Conservation (phyloP, 2,888 invertebrate genomes). For the Meteorus cinctellus region DNA sequence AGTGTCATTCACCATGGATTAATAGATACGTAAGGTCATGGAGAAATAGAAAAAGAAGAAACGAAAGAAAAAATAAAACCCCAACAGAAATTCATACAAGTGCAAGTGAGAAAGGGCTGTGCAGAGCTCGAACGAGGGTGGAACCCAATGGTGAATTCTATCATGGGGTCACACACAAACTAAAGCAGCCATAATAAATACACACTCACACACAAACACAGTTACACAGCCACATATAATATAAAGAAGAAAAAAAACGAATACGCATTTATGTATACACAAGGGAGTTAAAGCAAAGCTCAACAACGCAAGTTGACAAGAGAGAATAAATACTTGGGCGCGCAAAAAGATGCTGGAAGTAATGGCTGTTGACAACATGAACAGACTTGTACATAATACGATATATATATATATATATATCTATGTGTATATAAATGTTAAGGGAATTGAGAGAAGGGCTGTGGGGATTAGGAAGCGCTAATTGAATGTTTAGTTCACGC, state of each 20-base stretch:
- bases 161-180: slow-evolving; percentile 4
- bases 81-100: neutral
- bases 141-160: slow-evolving; percentile 32
- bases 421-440: neutral
- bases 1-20: slow-evolving; percentile 71
- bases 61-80: slow-evolving; percentile 32
- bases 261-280: slow-evolving; percentile 46
- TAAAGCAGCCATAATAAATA: slow-evolving; percentile 18
- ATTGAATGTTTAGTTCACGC: slow-evolving; percentile 71
- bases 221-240: no score
- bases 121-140: slow-evolving; percentile 44
- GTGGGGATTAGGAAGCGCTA: slow-evolving; percentile 71
- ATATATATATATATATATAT: neutral
- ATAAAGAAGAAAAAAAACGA: slow-evolving; percentile 45
- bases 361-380: slow-evolving; percentile 71
- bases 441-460: slow-evolving; percentile 47
- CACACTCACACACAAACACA: neutral
- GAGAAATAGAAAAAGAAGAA: slow-evolving; percentile 46
- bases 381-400: neutral
- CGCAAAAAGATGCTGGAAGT: slow-evolving; percentile 71
- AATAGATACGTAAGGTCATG: slow-evolving; percentile 69
- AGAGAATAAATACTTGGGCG: slow-evolving; percentile 24
- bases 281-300: slow-evolving; percentile 46
- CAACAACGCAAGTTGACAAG: slow-evolving; percentile 43
- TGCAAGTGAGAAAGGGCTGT: slow-evolving; percentile 22